phyloP scores from a whole-genome alignment of 2,113 vertebrate genomes.

The Carassius carassius region DNA sequence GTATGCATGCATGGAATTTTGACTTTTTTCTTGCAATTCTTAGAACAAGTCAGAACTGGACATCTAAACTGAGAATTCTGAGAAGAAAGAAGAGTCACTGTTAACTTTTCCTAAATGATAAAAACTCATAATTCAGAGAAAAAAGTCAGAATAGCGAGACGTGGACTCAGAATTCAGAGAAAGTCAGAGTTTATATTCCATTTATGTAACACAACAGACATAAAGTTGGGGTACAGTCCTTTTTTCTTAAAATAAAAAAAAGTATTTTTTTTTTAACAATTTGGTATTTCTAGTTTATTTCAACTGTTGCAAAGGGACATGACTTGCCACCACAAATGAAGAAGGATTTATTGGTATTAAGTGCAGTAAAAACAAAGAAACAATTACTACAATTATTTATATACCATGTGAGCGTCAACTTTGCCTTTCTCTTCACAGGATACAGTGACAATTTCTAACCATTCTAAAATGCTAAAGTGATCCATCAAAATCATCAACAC shows the following conservation, averaged over 20 bases:
- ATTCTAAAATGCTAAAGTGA: constrained; percentile 24
- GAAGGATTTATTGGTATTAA: not conserved
- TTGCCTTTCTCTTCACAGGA: constrained; percentile 56
- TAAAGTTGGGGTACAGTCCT: not conserved
- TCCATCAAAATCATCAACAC: not conserved
- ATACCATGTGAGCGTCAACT: not conserved
- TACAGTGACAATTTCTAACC: constrained; percentile 19
- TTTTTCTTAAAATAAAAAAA: too few relatives aligned
- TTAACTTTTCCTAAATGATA: too few relatives aligned
- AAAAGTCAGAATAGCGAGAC: too few relatives aligned
- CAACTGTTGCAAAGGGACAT: not conserved
- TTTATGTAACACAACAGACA: not conserved
- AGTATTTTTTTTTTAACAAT: too few relatives aligned
- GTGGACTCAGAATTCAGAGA: too few relatives aligned
- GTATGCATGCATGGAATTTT: not conserved
- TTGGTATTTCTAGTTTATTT: not conserved
- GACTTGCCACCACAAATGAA: not conserved
- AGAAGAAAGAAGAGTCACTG: too few relatives aligned
- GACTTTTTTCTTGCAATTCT: too few relatives aligned
- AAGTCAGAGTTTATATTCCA: too few relatives aligned
- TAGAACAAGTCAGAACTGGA: too few relatives aligned
- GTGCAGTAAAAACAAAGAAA: not conserved
- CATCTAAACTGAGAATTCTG: too few relatives aligned
- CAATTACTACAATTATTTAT: not conserved
- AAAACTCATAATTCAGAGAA: too few relatives aligned